These are phyloP conservation scores for Bembecia ichneumoniformis DNA, from an alignment of 2,888 invertebrate species.

Conservation along the genomic window DNA sequence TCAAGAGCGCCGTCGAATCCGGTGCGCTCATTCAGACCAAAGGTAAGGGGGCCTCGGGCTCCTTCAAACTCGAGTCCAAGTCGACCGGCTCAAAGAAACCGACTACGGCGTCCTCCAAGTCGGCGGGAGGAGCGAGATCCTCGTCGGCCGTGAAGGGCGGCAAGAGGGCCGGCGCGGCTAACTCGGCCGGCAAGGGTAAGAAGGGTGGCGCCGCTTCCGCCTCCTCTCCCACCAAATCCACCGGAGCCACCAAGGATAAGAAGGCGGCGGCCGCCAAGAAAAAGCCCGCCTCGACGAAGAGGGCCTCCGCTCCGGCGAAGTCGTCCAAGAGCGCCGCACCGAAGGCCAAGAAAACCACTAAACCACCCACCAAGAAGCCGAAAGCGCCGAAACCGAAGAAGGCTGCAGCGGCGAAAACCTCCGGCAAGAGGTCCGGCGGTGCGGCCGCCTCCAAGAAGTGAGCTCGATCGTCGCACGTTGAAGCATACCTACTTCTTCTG, in stretches of 20 bases:
- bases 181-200: too few relatives aligned
- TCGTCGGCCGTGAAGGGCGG: too few relatives aligned
- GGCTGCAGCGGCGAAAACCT: constrained; percentile 18
- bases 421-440: constrained; percentile 12
- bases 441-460: constrained; percentile 17
- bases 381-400: constrained; percentile 46
- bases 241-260: too few relatives aligned
- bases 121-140: too few relatives aligned
- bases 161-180: too few relatives aligned
- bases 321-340: constrained; percentile 23
- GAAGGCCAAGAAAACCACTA: constrained; percentile 35
- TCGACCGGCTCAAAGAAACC: too few relatives aligned
- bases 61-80: constrained; percentile 41
- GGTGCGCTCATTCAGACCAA: constrained; percentile 45
- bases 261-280: too few relatives aligned
- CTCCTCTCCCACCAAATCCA: too few relatives aligned
- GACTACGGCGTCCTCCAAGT: too few relatives aligned
- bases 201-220: too few relatives aligned
- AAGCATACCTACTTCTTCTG: background rate
- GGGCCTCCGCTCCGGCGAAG: constrained; percentile 13
- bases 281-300: too few relatives aligned
- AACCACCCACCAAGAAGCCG: constrained; percentile 40
- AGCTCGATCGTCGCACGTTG: constrained; percentile 3
- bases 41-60: constrained; percentile 49
- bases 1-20: constrained; percentile 41